A percentile compares a stretch with the other conserved stretches of the same genome.
phyloP scores from a whole-genome alignment of 1,140 invertebrate species.

The Drosophila sproati region DNA sequence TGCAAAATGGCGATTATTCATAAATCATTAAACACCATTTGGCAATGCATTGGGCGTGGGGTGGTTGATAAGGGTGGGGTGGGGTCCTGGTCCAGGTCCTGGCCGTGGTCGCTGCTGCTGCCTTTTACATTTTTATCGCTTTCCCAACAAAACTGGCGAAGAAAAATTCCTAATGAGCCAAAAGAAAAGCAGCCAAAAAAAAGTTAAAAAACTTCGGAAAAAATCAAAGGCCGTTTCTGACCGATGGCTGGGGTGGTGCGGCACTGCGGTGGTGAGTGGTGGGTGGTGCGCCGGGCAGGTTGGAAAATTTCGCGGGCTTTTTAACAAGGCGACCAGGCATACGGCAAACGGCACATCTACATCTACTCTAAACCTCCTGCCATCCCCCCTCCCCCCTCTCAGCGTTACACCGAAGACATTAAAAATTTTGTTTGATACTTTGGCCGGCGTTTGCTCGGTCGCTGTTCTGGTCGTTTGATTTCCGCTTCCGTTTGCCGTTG shows the following conservation, averaged over 20 bases:
- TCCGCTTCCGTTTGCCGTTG: slow-evolving; percentile 84
- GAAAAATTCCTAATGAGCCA: slow-evolving; percentile 83
- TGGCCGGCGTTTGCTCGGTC: slow-evolving; percentile 43
- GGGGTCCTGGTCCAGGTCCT: neutral
- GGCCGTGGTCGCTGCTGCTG: slow-evolving; percentile 46
- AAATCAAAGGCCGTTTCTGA: slow-evolving; percentile 72
- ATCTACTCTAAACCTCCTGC: neutral
- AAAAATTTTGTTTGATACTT: slow-evolving; percentile 84
- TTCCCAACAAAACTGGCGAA: slow-evolving; percentile 70
- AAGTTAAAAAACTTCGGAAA: slow-evolving; percentile 76
- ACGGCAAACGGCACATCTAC: slow-evolving; percentile 48
- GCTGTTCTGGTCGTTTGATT: slow-evolving; percentile 84
- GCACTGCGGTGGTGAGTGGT: neutral
- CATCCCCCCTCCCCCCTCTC: neutral
- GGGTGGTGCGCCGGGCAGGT: neutral
- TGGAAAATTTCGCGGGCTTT: slow-evolving; percentile 72
- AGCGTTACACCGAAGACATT: slow-evolving; percentile 68
- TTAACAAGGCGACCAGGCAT: slow-evolving; percentile 75
- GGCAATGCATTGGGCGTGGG: slow-evolving; percentile 46
- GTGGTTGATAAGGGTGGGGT: slow-evolving; percentile 3
- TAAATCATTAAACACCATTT: slow-evolving; percentile 85
- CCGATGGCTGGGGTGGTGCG: slow-evolving; percentile 1
- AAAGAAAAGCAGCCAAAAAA: slow-evolving; percentile 55
- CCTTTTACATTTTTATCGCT: slow-evolving; percentile 80
- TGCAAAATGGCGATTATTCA: slow-evolving; percentile 85